Evolutionary conservation across 2,797 vertebrate genomes (phyloP), one percentile per base, ranked within the genome.

Genomic region (Capromys pilorides): DNA sequence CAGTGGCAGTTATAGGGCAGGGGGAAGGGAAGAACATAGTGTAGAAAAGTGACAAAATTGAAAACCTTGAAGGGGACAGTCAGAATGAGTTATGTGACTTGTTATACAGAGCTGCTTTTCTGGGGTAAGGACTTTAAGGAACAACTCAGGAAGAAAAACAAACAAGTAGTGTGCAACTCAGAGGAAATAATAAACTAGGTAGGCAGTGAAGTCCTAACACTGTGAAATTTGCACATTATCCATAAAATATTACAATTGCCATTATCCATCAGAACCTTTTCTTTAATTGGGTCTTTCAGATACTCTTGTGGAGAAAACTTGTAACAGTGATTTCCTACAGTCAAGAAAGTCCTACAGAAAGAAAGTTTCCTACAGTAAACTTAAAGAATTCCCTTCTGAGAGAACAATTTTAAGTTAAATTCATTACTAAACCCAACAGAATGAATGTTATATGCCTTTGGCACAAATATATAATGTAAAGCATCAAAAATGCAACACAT

Each of bases 251-350:
- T 31, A 18, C 0, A 45, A 13, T 64, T 83, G 57, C 18, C 67
- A 8, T 28, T 62, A 78, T 5, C 26, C 28, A 1, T 39, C 73
- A 2, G 10, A 59, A 66, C 0, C 11, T 54, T 90, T 73, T 7
- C 0, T 28, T 64, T 57, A 0, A 6, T 4, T 62, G 10, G 7
- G 1, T 11, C 31, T 57, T 64, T 11, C 28, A 2, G 19, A 54
- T 67, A 75, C 61, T 62, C 10, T 59, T 83, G 2, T 85, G 45
- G 19, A 71, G 1, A 45, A 75, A 87, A 77, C 51, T 16, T n/a
- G 2, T 75, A 18, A 14, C 22, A 79, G 45, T 24, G 67, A 49
- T 93, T 88, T 64, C 77, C 7, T 69, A 51, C 0, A 26, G 5
- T 14, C 26, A 75, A 75, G 69, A 71, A 36, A 71, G 39, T 75